Evolutionary conservation across 2,797 vertebrate species (phyloP).

Genomic region (Kryptopterus vitreolus): DNA sequence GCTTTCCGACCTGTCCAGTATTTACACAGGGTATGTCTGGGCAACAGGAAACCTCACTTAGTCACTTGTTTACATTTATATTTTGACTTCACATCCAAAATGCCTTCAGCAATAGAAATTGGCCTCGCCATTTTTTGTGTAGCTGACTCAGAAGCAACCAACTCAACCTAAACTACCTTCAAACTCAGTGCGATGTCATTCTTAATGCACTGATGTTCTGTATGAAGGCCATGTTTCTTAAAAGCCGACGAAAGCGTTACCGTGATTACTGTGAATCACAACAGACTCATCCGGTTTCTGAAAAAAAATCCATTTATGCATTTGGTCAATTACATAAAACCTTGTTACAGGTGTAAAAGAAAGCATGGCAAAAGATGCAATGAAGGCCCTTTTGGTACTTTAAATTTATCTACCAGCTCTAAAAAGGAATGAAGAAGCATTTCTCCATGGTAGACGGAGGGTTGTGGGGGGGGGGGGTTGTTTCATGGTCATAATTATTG

Average conservation of each 20-base stretch:
- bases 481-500: constrained; percentile 50
- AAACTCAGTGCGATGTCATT: constrained; percentile 8
- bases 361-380: not conserved
- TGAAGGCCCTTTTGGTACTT: not conserved
- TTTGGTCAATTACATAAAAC: constrained; percentile 27
- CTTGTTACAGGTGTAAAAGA: constrained; percentile 8
- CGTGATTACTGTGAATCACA: constrained; percentile 17
- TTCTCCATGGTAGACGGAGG: constrained; percentile 11
- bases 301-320: constrained; percentile 7
- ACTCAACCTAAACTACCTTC: not conserved
- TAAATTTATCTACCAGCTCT: constrained; percentile 13
- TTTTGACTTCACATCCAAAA: not conserved
- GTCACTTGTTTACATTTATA: not conserved
- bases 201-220: constrained; percentile 23
- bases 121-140: not conserved
- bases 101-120: not conserved
- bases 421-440: constrained; percentile 3
- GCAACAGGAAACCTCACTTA: not conserved
- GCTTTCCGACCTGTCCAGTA: not conserved
- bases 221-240: not conserved
- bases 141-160: not conserved
- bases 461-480: too few species aligned
- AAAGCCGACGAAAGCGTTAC: not conserved
- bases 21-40: not conserved
- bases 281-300: not conserved